These are phyloP conservation scores for Drosophila prostipennis DNA, from an alignment of 2,888 invertebrate species.

Conservation along the genomic window DNA sequence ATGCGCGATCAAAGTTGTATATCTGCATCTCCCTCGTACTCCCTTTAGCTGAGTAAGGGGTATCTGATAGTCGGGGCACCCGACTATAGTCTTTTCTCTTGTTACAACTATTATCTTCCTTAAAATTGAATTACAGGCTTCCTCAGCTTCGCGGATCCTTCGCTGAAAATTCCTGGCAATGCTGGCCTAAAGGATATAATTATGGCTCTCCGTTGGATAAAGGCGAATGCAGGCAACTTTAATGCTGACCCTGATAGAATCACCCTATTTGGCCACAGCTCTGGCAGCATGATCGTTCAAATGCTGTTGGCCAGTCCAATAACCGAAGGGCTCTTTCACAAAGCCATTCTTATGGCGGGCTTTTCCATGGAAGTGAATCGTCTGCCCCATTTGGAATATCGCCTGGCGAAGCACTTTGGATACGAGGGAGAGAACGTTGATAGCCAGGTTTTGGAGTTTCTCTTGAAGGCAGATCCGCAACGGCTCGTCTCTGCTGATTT, in stretches of 20 bases:
- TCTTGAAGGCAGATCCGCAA: slow-evolving; percentile 55
- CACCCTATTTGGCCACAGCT: slow-evolving; percentile 85
- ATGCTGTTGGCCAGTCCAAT: slow-evolving; percentile 83
- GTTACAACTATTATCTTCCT: too few relatives aligned
- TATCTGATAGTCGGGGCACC: too few relatives aligned
- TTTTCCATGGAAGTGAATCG: slow-evolving; percentile 47
- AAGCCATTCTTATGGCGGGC: slow-evolving; percentile 79
- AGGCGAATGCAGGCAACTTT: slow-evolving; percentile 83
- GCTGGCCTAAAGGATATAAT: slow-evolving; percentile 85
- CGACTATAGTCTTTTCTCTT: too few relatives aligned
- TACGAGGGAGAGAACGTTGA: slow-evolving; percentile 77
- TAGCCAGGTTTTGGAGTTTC: slow-evolving; percentile 50
- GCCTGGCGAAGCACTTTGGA: slow-evolving; percentile 76
- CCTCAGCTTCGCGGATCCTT: slow-evolving; percentile 83
- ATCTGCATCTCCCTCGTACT: too few relatives aligned
- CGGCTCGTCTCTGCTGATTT: slow-evolving; percentile 48
- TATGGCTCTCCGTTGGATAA: slow-evolving; percentile 84
- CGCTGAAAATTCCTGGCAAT: slow-evolving; percentile 85
- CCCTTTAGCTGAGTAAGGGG: too few relatives aligned
- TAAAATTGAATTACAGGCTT: slow-evolving; percentile 80
- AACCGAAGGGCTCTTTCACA: slow-evolving; percentile 82
- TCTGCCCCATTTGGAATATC: slow-evolving; percentile 51
- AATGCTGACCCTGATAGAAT: slow-evolving; percentile 85
- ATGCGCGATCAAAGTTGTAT: too few relatives aligned
- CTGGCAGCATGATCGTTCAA: slow-evolving; percentile 83